Evolutionary conservation across 2,113 vertebrate genomes (phyloP), one percentile per base, ranked within the genome.

Genomic region (Seriola rivoliana): DNA sequence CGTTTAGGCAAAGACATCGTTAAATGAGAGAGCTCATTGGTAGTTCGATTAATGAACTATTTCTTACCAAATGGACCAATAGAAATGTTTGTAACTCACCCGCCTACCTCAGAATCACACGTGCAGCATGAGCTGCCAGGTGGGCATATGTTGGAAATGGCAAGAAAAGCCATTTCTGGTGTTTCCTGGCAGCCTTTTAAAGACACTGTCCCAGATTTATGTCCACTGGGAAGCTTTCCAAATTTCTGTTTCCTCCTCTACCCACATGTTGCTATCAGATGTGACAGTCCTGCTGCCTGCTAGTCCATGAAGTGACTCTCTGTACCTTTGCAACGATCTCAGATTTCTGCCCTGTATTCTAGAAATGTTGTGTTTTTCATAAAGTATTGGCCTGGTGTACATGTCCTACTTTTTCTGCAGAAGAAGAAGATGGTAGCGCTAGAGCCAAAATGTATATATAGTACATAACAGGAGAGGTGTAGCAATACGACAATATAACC

Each of bases 231-330:
- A 75, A 0, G 0, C 12, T 14, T 42, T 72, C 44, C 52, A 67
- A 34, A 21, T 54, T 21, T 60, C 17, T 42, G 1, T 71, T 59
- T 50, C 67, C 38, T 75, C 8, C 36, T 54, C 44, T 34, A 44
- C 79, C 55, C 40, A 25, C 57, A 68, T 12, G 72, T 40, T 70
- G 72, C 36, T 25, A 55, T 70, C 65, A 70, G 72, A 64, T 46
- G 65, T 69, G 57, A 67, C 44, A 32, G 1, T 50, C 12, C 62
- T n/a, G 29, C 64, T 5, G 2, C 25, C 77, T 66, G 34, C 38
- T 48, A 1, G 29, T 36, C 50, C 50, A 10, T 21, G 40, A 29
- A 40, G 42, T 17, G 42, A 50, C 21, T 21, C 34, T 23, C 7
- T 21, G 57, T 42, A 1, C 4, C 72, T 13, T 13, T 13, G 13